phyloP scores from a whole-genome alignment of 1,140 invertebrate species.

The Aphaenogaster rudis region DNA sequence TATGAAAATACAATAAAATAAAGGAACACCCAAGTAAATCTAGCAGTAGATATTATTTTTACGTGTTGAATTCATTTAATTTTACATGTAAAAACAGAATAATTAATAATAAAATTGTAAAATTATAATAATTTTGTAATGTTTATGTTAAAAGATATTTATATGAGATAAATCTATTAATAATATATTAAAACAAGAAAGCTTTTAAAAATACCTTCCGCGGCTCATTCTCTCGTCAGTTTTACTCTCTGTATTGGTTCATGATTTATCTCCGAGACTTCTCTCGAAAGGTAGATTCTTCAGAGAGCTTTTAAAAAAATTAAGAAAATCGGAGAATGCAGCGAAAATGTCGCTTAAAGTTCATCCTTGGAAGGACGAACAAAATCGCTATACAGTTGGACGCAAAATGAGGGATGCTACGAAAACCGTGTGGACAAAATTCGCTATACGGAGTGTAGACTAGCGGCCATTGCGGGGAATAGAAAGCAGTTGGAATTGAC shows the following conservation, averaged over 20 bases:
- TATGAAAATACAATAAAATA: background rate
- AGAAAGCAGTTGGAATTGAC: slow-evolving; percentile 71
- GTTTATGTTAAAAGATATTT: background rate
- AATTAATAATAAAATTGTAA: slow-evolving; percentile 5
- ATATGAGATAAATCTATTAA: background rate
- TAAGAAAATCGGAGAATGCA: slow-evolving; percentile 13
- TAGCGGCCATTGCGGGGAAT: slow-evolving; percentile 66
- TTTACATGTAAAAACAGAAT: background rate
- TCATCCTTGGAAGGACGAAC: slow-evolving; percentile 38
- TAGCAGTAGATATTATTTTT: background rate
- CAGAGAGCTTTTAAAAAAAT: background rate
- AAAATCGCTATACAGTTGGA: slow-evolving; percentile 40
- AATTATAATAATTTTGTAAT: background rate
- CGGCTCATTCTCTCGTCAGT: background rate
- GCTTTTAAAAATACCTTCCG: slow-evolving; percentile 13
- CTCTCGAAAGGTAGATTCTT: background rate
- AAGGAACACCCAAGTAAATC: background rate
- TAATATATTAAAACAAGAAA: background rate
- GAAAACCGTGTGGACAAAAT: slow-evolving; percentile 55
- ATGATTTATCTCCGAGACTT: background rate
- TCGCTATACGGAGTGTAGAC: slow-evolving; percentile 49
- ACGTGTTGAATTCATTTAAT: background rate
- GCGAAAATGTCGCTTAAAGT: slow-evolving; percentile 18
- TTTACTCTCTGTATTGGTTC: background rate
- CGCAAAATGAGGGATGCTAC: background rate